Evolutionary conservation across 2,888 invertebrate genomes (phyloP).

Genomic region (Dascillus cervinus): DNA sequence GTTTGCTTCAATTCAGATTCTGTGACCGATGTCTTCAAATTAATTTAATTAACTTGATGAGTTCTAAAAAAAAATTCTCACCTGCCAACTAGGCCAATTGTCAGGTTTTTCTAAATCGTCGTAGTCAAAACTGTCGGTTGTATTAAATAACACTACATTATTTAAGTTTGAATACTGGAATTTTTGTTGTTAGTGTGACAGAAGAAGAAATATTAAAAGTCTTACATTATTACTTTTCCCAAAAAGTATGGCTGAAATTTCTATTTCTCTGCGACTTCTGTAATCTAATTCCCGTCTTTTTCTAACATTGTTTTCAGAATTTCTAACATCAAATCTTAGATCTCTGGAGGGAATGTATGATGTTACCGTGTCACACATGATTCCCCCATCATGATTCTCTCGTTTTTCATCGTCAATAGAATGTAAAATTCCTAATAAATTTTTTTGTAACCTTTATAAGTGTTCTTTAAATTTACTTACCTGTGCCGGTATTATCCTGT

Average conservation of each 20-base stretch:
- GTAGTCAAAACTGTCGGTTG: neutral
- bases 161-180: neutral
- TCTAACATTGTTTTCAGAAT: too few relatives aligned
- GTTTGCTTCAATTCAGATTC: too few relatives aligned
- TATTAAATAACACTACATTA: neutral
- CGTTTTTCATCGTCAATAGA: slow-evolving; percentile 19
- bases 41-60: too few relatives aligned
- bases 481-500: neutral
- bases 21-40: too few relatives aligned
- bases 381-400: slow-evolving; percentile 50
- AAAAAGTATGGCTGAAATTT: slow-evolving; percentile 1
- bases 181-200: neutral
- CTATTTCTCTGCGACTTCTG: slow-evolving; percentile 1
- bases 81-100: too few relatives aligned
- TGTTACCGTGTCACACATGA: slow-evolving; percentile 55
- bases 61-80: too few relatives aligned
- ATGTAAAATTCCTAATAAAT: slow-evolving; percentile 2
- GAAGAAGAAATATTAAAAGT: neutral
- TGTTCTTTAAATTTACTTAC: slow-evolving; percentile 1
- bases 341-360: slow-evolving; percentile 60
- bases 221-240: slow-evolving; percentile 3
- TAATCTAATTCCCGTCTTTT: too few relatives aligned
- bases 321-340: too few relatives aligned
- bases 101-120: neutral
- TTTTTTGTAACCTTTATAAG: neutral